Evolutionary conservation across 2,797 vertebrate species (phyloP).

Genomic region (Clarias platycephalus): DNA sequence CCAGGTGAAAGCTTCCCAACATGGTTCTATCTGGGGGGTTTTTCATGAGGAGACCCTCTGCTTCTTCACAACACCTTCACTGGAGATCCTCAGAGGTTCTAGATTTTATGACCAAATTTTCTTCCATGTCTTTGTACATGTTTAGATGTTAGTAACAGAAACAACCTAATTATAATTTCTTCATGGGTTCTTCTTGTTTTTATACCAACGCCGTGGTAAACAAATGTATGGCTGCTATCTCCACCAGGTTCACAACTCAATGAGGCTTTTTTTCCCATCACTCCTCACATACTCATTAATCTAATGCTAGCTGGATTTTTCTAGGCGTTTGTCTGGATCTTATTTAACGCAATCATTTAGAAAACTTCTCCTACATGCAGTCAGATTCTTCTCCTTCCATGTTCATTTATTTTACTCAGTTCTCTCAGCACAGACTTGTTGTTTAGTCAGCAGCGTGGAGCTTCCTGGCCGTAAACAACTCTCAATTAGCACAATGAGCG

Average conservation of each 20-base stretch:
- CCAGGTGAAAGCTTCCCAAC: background rate
- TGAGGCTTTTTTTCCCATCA: background rate
- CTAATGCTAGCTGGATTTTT: background rate
- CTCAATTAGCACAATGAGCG: slow-evolving; percentile 57
- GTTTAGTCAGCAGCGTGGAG: slow-evolving; percentile 37
- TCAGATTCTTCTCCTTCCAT: background rate
- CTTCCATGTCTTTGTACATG: background rate
- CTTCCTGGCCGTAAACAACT: slow-evolving; percentile 38
- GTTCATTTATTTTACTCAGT: background rate
- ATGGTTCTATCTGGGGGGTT: background rate
- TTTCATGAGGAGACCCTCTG: background rate
- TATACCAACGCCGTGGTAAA: background rate
- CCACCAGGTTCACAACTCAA: background rate
- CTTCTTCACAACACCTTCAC: background rate
- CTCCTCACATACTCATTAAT: background rate
- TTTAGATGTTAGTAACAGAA: background rate
- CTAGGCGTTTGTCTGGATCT: background rate
- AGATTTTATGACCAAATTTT: background rate
- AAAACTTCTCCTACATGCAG: background rate
- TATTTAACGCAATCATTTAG: background rate
- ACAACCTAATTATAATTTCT: background rate
- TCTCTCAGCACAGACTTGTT: background rate
- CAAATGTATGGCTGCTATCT: background rate
- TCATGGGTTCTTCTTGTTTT: background rate
- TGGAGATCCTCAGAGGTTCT: background rate